These are phyloP conservation scores for Halictus rubicundus DNA, from an alignment of 1,140 invertebrate species.

Conservation along the genomic window DNA sequence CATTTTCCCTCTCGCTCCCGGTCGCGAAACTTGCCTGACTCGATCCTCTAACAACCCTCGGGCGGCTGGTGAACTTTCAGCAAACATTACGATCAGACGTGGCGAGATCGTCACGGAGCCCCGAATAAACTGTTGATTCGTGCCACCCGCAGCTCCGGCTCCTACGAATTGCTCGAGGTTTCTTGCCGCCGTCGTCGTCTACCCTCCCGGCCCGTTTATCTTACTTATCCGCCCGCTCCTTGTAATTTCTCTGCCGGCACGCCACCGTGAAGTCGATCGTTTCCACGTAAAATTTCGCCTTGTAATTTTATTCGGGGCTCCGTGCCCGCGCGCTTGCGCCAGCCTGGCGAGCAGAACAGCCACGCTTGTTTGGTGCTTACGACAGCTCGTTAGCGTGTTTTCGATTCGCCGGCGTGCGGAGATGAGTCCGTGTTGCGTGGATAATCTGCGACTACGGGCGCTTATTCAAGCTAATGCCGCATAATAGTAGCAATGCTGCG, in stretches of 20 bases:
- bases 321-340: no score
- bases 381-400: background rate
- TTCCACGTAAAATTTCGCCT: slow-evolving; percentile 20
- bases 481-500: no score
- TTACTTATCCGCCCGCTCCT: slow-evolving; percentile 14
- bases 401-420: background rate
- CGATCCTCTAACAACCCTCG: slow-evolving; percentile 42
- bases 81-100: slow-evolving; percentile 59
- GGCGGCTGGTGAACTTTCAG: slow-evolving; percentile 44
- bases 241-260: slow-evolving; percentile 3
- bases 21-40: slow-evolving; percentile 43
- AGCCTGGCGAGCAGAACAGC: no score
- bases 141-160: slow-evolving; percentile 22
- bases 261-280: slow-evolving; percentile 1
- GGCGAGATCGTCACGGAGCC: slow-evolving; percentile 41
- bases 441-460: no score
- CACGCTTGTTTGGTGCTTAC: background rate
- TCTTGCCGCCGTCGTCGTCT: background rate
- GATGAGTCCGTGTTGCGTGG: no score
- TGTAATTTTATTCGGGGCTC: background rate
- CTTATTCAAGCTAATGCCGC: no score
- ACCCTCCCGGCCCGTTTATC: slow-evolving; percentile 26
- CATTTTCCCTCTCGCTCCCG: slow-evolving; percentile 23
- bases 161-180: slow-evolving; percentile 40
- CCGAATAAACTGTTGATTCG: slow-evolving; percentile 65